phyloP scores from a whole-genome alignment of 2,888 invertebrate species.

The Pammene fasciana region DNA sequence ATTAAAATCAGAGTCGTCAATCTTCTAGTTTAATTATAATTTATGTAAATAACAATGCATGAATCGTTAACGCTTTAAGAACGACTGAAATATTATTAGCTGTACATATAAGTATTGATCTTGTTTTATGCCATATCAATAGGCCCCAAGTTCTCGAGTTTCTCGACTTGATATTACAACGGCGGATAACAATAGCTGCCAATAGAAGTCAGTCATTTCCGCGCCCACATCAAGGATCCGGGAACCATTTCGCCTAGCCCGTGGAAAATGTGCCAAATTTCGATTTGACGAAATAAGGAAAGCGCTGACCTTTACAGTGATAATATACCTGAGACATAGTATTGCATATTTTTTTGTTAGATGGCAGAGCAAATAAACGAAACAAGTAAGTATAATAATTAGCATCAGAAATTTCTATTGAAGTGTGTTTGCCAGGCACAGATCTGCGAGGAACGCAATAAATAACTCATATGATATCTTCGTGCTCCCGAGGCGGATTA shows the following conservation, averaged over 20 bases:
- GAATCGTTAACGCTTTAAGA: conserved; percentile 35
- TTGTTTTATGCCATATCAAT: conserved; percentile 43
- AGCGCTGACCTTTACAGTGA: conserved; percentile 48
- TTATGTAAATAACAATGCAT: conserved; percentile 43
- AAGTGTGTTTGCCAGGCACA: conserved; percentile 56
- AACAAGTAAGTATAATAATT: background rate
- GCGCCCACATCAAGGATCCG: conserved; percentile 66
- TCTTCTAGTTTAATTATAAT: conserved; percentile 41
- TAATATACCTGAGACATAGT: background rate
- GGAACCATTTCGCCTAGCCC: conserved; percentile 67
- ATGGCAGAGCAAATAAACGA: background rate
- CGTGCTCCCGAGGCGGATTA: conserved; percentile 74
- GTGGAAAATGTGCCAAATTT: conserved; percentile 56
- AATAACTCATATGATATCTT: conserved; percentile 75
- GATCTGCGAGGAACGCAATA: conserved; percentile 64
- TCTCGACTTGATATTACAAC: conserved; percentile 50
- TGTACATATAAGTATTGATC: background rate
- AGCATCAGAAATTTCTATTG: conserved; percentile 48
- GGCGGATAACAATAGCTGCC: conserved; percentile 60
- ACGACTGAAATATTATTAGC: conserved; percentile 5
- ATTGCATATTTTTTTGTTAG: background rate
- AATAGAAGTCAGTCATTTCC: conserved; percentile 73
- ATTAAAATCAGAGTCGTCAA: conserved; percentile 47
- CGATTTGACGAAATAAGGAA: conserved; percentile 56
- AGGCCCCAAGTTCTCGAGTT: conserved; percentile 48